Base-by-base conservation (phyloP, 2,113 vertebrate species). In the Sinocyclocheilus anophthalmus region DNA sequence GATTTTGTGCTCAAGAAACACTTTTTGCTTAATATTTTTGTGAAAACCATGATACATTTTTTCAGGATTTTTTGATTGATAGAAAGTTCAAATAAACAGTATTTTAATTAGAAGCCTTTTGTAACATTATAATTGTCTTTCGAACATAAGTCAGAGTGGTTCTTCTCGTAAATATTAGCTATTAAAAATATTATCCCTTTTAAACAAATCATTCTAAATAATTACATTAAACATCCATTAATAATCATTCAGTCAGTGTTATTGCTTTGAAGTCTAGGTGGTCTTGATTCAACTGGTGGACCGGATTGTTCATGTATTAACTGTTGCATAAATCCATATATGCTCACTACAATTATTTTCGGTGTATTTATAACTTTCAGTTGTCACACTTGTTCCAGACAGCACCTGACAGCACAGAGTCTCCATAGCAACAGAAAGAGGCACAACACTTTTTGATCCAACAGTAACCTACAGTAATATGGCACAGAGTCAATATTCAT, bases 401-500 rank as follows among this genome's bases (percentile, higher is more conserved):
- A 33, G 30, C 76, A 78, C 76, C 53, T 55, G 30, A 78, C 59
- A 30, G 2, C 30, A 78, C 30, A 37, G 59, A 45, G 42, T 85
- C 20, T 85, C 85, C 88, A 75, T 59, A 84, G 81, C 65, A 86
- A 88, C 59, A 18, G 61, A 50, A 80, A 3, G 20, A 39, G 48
- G 26, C 67, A 73, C 30, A n/a, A 63, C 48, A 53, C 55, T 76
- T 30, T 50, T 55, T 78, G 83, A 73, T 81, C 69, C 84, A 65
- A 48, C 45, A 87, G 83, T 73, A 33, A 80, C 53, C 33, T 57
- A 76, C 18, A 37, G n/a, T 78, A 59, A 79, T 59, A 42, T 11
- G 30, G 76, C 33, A 48, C 12, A n/a, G 14, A 79, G 84, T 86
- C 61, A 59, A 89, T 78, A 79, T 90, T 92, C 87, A 91, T 93